These are phyloP conservation scores for Poeciliopsis presidionis DNA, from an alignment of 2,797 vertebrate genomes.

Conservation along the genomic window DNA sequence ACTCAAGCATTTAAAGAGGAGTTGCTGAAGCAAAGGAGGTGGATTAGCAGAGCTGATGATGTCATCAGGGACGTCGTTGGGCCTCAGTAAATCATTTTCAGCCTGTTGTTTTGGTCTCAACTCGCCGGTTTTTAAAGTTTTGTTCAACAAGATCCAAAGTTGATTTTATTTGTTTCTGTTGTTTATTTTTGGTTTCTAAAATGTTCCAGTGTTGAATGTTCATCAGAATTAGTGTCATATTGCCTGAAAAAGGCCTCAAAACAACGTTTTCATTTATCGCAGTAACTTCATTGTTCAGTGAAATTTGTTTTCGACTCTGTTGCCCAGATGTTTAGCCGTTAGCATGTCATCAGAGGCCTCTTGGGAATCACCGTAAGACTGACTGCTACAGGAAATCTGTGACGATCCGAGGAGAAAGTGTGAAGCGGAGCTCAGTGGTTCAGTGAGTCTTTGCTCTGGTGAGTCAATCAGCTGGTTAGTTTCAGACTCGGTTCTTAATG, in stretches of 20 bases:
- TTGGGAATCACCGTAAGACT: neutral
- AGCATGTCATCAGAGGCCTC: neutral
- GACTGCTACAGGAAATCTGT: neutral
- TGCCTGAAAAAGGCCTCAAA: too few relatives aligned
- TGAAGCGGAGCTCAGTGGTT: constrained; percentile 37
- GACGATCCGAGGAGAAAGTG: constrained; percentile 18
- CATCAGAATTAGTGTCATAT: too few relatives aligned
- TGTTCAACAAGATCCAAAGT: too few relatives aligned
- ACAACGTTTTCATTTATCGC: too few relatives aligned
- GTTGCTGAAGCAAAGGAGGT: neutral
- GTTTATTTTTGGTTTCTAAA: too few relatives aligned
- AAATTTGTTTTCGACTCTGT: too few relatives aligned
- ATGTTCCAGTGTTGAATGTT: too few relatives aligned
- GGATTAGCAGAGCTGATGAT: neutral
- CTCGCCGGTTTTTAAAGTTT: too few relatives aligned
- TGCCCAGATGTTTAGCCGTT: neutral
- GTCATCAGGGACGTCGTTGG: neutral
- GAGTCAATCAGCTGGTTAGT: neutral
- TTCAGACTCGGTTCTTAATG: constrained; percentile 7
- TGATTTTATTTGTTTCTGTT: too few relatives aligned
- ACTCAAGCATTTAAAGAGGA: neutral
- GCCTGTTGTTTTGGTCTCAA: too few relatives aligned
- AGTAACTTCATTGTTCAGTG: too few relatives aligned
- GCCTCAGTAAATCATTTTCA: too few relatives aligned
- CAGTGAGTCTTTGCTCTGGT: constrained; percentile 45